Evolutionary conservation across 2,888 invertebrate genomes (phyloP).

Genomic region (Ochropleura plecta): DNA sequence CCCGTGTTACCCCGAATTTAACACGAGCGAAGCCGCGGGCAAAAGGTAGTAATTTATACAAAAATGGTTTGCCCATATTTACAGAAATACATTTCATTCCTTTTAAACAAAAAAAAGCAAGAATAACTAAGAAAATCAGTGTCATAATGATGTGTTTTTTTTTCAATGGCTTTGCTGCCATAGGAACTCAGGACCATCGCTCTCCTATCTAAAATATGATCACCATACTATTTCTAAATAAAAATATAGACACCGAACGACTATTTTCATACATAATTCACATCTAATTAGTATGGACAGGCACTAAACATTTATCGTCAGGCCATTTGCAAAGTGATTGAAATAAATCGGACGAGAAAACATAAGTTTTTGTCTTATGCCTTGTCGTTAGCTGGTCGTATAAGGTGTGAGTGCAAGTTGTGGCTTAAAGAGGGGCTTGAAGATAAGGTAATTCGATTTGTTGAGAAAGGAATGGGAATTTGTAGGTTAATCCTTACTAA

Average conservation of each 20-base stretch:
- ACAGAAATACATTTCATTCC: not conserved
- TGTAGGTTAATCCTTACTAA: too few species aligned
- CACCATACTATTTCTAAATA: conserved; percentile 17
- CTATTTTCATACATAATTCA: conserved; percentile 48
- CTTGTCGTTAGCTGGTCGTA: conserved; percentile 43
- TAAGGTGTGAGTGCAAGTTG: conserved; percentile 39
- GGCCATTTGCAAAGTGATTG: conserved; percentile 68
- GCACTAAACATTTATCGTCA: conserved; percentile 55
- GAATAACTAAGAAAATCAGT: not conserved
- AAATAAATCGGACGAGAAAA: conserved; percentile 71
- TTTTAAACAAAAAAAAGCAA: not conserved
- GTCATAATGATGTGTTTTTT: not conserved
- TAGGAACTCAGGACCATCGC: too few species aligned
- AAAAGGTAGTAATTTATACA: not conserved
- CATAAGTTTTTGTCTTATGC: conserved; percentile 49
- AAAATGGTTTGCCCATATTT: not conserved
- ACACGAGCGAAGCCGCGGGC: too few species aligned
- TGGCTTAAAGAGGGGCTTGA: not conserved
- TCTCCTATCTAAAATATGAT: conserved; percentile 28
- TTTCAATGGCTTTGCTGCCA: not conserved
- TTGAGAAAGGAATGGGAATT: conserved; percentile 14
- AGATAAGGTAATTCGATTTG: conserved; percentile 22
- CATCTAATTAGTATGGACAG: conserved; percentile 60
- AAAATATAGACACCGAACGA: conserved; percentile 15
- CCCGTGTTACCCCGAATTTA: too few species aligned